A percentile compares a stretch with the other conserved stretches of the same genome.
Conservation (phyloP, 2,888 invertebrate genomes). For the Melanostoma mellinum region DNA sequence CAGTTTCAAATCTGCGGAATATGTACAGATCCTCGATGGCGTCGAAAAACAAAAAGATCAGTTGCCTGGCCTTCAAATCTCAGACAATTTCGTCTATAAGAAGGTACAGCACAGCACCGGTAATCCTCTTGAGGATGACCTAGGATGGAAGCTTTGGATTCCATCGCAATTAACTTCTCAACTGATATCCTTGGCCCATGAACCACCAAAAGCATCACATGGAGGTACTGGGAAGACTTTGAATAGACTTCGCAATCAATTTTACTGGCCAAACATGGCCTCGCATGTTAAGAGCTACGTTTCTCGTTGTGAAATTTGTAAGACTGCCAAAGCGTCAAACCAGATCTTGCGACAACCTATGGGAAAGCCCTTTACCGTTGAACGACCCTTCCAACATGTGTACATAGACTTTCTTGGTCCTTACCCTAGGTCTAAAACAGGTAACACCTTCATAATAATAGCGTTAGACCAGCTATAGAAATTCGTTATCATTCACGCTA, state of each 20-base stretch:
- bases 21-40: too few species aligned
- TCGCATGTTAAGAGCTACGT: too few species aligned
- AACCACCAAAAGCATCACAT: conserved; percentile 22
- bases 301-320: not conserved
- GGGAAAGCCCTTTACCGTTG: conserved; percentile 6
- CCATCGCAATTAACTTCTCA: too few species aligned
- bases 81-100: not conserved
- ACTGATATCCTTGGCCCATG: conserved; percentile 12
- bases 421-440: conserved; percentile 5
- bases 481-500: not conserved
- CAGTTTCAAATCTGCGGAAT: not conserved
- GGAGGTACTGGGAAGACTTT: conserved; percentile 34
- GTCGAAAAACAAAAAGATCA: not conserved
- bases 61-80: not conserved
- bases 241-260: not conserved
- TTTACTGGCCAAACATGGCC: too few species aligned
- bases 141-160: too few species aligned
- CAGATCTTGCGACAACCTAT: not conserved
- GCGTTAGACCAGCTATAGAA: not conserved
- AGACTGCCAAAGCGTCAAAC: not conserved
- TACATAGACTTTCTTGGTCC: not conserved
- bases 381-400: not conserved
- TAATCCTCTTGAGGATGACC: too few species aligned
- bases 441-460: not conserved
- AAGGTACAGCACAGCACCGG: not conserved